Evolutionary conservation across 23 tunicate species (phyloP).

Genomic region (Ascidia mentula): DNA sequence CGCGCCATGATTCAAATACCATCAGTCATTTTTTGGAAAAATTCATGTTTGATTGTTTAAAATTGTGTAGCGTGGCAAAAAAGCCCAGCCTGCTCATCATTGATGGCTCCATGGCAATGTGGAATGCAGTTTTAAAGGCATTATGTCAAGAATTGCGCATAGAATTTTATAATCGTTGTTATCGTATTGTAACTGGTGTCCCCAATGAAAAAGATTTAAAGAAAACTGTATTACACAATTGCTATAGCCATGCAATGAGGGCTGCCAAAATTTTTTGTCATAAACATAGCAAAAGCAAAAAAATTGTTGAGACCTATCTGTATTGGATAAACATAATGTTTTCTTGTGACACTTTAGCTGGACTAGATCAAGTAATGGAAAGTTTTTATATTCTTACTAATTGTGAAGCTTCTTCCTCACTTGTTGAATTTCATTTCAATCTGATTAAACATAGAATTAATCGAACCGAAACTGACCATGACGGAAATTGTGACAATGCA

Average conservation of each 20-base stretch:
- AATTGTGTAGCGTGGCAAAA: not conserved
- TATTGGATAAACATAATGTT: not conserved
- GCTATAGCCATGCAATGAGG: not conserved
- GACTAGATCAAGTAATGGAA: not conserved
- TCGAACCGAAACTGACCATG: not conserved
- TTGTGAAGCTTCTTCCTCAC: not conserved
- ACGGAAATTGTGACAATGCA: not conserved
- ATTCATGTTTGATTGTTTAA: not conserved
- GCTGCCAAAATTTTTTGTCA: not conserved
- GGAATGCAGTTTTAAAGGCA: not conserved
- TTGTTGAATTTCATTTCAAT: not conserved
- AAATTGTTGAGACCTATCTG: not conserved
- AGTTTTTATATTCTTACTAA: not conserved
- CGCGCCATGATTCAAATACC: not conserved
- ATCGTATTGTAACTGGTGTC: not conserved
- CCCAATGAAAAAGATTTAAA: not conserved
- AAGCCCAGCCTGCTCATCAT: not conserved
- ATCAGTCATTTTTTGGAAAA: not conserved
- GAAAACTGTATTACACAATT: not conserved
- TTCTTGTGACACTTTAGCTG: not conserved
- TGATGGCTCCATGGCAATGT: conserved; percentile 1
- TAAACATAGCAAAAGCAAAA: not conserved
- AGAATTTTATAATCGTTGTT: not conserved
- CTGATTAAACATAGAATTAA: not conserved
- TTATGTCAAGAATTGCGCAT: not conserved